Conservation (phyloP, 2,113 vertebrate species). For the Scolopax mira region DNA sequence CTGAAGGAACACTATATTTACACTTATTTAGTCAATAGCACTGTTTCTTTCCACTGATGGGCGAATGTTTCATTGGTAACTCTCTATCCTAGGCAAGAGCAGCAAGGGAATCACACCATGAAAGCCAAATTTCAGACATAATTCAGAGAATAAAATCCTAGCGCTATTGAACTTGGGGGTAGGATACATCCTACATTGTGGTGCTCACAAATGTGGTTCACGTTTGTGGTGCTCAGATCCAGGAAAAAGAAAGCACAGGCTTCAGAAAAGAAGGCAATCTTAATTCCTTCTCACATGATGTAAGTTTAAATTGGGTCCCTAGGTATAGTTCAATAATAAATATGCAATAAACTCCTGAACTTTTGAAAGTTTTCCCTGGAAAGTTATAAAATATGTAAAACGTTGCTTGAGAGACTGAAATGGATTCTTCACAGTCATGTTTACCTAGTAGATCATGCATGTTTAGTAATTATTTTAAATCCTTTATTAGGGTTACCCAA, state of each 20-base stretch:
- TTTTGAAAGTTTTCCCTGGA: constrained; percentile 7
- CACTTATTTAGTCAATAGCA: neutral
- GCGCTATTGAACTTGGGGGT: neutral
- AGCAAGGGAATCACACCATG: neutral
- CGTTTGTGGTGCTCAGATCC: neutral
- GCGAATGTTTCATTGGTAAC: neutral
- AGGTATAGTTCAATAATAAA: neutral
- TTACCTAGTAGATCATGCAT: neutral
- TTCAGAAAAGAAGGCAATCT: neutral
- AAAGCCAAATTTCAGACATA: neutral
- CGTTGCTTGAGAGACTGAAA: neutral
- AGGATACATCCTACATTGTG: neutral
- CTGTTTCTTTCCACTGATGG: neutral
- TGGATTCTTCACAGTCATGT: neutral
- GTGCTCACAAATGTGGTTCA: neutral
- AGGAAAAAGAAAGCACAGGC: neutral
- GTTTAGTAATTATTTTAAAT: neutral
- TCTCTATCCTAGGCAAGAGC: neutral
- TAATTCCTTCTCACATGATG: neutral
- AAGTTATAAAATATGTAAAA: constrained; percentile 19
- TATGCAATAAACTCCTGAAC: constrained; percentile 2
- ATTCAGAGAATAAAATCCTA: neutral
- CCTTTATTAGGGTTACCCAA: neutral
- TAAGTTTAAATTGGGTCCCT: neutral
- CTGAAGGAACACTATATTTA: neutral